Evolutionary conservation across 1,140 invertebrate genomes (phyloP).

Genomic region (Mercenaria mercenaria): DNA sequence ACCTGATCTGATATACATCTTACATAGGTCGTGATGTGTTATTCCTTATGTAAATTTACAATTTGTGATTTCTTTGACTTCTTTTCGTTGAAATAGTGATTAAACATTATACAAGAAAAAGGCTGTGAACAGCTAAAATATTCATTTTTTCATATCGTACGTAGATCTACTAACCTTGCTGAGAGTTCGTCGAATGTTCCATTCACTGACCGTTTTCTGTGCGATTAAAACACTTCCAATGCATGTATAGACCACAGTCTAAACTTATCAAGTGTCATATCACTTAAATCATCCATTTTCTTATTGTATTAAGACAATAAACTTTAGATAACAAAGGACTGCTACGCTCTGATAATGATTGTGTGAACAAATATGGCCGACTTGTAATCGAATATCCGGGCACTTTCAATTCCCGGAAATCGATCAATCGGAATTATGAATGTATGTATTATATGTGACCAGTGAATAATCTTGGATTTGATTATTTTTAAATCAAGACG

Average conservation of each 20-base stretch:
- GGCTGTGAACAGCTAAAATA: not conserved
- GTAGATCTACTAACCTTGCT: constrained; percentile 6
- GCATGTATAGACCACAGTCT: constrained; percentile 37
- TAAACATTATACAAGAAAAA: not conserved
- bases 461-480: too few relatives aligned
- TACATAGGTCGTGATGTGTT: too few relatives aligned
- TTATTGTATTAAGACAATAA: not conserved
- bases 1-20: not conserved
- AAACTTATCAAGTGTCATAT: constrained; percentile 24
- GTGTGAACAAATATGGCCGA: not conserved
- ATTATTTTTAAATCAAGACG: too few relatives aligned
- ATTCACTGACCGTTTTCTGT: not conserved
- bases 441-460: too few relatives aligned
- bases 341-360: not conserved
- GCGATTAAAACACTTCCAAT: constrained; percentile 12
- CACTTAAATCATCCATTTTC: constrained; percentile 24
- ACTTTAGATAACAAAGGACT: not conserved
- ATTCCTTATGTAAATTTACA: not conserved
- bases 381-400: constrained; percentile 41
- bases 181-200: not conserved
- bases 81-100: not conserved
- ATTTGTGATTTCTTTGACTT: not conserved
- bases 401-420: not conserved
- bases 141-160: too few relatives aligned
- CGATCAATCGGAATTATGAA: not conserved